Conservation (phyloP, 2,113 vertebrate species). For the Carlito syrichta region DNA sequence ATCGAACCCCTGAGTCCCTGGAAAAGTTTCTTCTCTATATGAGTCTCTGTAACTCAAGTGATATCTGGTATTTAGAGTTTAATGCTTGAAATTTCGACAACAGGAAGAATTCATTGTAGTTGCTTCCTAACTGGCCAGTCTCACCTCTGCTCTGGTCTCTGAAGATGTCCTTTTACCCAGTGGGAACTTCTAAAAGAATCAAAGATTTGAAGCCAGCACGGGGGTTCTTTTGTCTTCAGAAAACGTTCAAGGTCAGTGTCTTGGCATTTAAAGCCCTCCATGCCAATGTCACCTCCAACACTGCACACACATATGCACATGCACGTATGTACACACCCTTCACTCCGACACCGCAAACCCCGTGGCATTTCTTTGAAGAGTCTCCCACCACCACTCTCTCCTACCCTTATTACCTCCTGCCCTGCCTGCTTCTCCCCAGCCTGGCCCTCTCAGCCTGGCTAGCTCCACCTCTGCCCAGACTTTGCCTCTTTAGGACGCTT, state of each 20-base stretch:
- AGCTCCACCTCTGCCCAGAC: not conserved
- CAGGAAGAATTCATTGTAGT: not conserved
- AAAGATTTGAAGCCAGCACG: not conserved
- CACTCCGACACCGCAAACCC: not conserved
- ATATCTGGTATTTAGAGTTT: not conserved
- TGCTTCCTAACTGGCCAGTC: not conserved
- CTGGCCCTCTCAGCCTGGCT: accelerated
- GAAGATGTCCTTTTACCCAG: not conserved
- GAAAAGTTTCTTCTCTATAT: no score
- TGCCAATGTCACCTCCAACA: not conserved
- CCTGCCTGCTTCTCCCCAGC: not conserved
- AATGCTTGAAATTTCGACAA: not conserved
- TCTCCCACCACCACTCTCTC: not conserved
- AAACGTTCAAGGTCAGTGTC: not conserved
- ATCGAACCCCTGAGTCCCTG: no score
- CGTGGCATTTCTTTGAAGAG: not conserved
- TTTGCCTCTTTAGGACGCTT: not conserved
- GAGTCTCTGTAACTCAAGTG: not conserved
- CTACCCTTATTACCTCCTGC: not conserved
- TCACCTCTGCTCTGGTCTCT: not conserved
- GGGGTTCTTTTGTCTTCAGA: not conserved
- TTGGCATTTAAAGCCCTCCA: not conserved
- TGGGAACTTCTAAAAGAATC: not conserved
- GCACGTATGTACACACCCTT: not conserved
- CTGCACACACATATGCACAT: not conserved